Conservation (phyloP, 2,888 invertebrate species). For the Cyclophora albipunctata region DNA sequence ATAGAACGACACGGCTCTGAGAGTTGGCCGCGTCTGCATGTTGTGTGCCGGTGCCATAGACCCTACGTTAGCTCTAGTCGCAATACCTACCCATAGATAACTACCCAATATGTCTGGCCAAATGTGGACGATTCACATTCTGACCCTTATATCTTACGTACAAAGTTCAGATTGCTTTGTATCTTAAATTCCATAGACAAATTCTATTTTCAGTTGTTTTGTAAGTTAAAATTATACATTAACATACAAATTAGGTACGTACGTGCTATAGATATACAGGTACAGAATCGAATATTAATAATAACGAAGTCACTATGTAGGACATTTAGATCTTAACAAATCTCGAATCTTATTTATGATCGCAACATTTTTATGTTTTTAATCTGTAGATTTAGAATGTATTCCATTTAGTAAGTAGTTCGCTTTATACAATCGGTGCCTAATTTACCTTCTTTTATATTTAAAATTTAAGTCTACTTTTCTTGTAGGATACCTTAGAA, state of each 20-base stretch:
- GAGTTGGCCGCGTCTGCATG: slow-evolving; percentile 59
- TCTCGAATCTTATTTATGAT: slow-evolving; percentile 24
- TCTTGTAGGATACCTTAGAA: slow-evolving; percentile 18
- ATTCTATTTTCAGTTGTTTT: too few relatives aligned
- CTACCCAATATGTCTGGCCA: slow-evolving; percentile 26
- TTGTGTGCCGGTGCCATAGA: slow-evolving; percentile 36
- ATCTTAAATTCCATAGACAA: too few relatives aligned
- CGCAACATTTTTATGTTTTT: slow-evolving; percentile 15
- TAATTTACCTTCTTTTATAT: slow-evolving; percentile 40
- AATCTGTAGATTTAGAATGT: slow-evolving; percentile 21
- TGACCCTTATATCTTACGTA: slow-evolving; percentile 20
- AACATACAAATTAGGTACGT: too few relatives aligned
- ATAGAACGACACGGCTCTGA: slow-evolving; percentile 87
- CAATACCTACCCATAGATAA: slow-evolving; percentile 22
- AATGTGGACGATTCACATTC: slow-evolving; percentile 18
- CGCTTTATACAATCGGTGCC: slow-evolving; percentile 57
- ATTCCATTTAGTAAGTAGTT: slow-evolving; percentile 42
- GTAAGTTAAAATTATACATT: too few relatives aligned
- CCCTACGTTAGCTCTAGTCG: slow-evolving; percentile 36
- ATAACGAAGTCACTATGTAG: slow-evolving; percentile 16
- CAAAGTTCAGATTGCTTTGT: too few relatives aligned
- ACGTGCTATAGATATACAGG: slow-evolving; percentile 22
- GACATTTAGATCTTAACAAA: slow-evolving; percentile 11
- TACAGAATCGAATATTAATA: slow-evolving; percentile 21
- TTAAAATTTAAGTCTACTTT: slow-evolving; percentile 16